Percentiles rank a stretch among this genome's conserved stretches.
phyloP scores from a whole-genome alignment of 2,888 invertebrate genomes.

The Brachynemurus nebulosus region DNA sequence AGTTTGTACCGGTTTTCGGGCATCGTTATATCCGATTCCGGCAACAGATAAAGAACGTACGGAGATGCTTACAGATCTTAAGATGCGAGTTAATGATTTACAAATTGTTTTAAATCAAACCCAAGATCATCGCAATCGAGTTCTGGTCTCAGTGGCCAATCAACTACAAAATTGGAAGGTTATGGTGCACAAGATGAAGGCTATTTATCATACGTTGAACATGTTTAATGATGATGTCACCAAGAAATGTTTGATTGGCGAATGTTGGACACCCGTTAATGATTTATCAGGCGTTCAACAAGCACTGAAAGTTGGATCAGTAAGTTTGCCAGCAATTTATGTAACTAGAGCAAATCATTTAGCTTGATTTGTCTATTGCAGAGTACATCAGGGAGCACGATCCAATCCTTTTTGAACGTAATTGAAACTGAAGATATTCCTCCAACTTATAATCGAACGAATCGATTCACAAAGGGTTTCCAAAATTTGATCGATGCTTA shows the following conservation, averaged over 20 bases:
- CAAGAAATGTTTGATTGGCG: slow-evolving; percentile 55
- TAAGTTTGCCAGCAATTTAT: slow-evolving; percentile 24
- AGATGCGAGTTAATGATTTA: slow-evolving; percentile 79
- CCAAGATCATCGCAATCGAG: slow-evolving; percentile 72
- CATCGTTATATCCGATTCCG: slow-evolving; percentile 84
- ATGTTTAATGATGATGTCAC: slow-evolving; percentile 60
- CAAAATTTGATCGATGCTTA: slow-evolving; percentile 64
- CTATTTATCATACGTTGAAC: slow-evolving; percentile 63
- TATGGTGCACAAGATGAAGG: slow-evolving; percentile 64
- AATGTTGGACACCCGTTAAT: slow-evolving; percentile 44
- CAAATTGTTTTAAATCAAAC: slow-evolving; percentile 74
- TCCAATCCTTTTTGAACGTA: slow-evolving; percentile 58
- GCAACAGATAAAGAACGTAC: slow-evolving; percentile 69
- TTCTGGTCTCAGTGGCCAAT: slow-evolving; percentile 70
- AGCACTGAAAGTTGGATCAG: slow-evolving; percentile 69
- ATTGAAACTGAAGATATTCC: slow-evolving; percentile 48
- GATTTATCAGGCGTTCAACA: slow-evolving; percentile 51
- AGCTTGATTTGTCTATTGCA: slow-evolving; percentile 19
- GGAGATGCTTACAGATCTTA: slow-evolving; percentile 82
- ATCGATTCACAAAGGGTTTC: slow-evolving; percentile 61
- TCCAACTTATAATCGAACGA: slow-evolving; percentile 59
- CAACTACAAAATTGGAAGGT: slow-evolving; percentile 55
- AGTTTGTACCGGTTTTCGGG: slow-evolving; percentile 86
- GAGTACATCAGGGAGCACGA: slow-evolving; percentile 46
- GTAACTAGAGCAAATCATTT: neutral